phyloP scores from a whole-genome alignment of 92 coral and sea anemone species.

The Bergia puertoricense region DNA sequence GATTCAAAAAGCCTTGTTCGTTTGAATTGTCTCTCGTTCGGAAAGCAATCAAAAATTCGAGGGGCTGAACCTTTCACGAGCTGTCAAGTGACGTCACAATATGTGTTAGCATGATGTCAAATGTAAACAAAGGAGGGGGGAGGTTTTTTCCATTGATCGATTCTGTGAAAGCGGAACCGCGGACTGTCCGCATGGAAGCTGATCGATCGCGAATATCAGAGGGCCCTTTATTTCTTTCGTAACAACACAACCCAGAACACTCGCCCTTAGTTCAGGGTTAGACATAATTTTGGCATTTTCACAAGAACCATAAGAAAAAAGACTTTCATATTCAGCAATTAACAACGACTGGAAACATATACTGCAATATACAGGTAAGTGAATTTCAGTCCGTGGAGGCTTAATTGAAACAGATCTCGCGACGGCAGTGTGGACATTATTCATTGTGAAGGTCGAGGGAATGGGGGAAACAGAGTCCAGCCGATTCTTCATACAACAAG shows the following conservation, averaged over 20 bases:
- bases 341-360: constrained; percentile 5
- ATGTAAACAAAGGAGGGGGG: constrained; percentile 92
- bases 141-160: constrained; percentile 91
- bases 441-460: neutral
- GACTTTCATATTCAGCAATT: neutral
- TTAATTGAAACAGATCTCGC: constrained; percentile 27
- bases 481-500: neutral
- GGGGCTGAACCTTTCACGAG: constrained; percentile 44
- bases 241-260: constrained; percentile 29
- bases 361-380: constrained; percentile 38
- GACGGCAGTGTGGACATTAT: neutral
- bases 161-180: constrained; percentile 93
- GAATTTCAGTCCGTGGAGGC: constrained; percentile 5
- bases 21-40: constrained; percentile 12
- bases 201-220: constrained; percentile 24
- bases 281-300: neutral
- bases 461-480: neutral
- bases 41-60: constrained; percentile 43
- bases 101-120: constrained; percentile 87
- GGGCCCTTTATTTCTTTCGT: constrained; percentile 31
- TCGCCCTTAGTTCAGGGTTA: neutral
- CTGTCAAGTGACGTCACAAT: constrained; percentile 98
- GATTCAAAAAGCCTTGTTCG: constrained; percentile 4
- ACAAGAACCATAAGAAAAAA: neutral
- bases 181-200: constrained; percentile 48